Base-by-base conservation (phyloP, 2,113 vertebrate species). In the Numida meleagris region DNA sequence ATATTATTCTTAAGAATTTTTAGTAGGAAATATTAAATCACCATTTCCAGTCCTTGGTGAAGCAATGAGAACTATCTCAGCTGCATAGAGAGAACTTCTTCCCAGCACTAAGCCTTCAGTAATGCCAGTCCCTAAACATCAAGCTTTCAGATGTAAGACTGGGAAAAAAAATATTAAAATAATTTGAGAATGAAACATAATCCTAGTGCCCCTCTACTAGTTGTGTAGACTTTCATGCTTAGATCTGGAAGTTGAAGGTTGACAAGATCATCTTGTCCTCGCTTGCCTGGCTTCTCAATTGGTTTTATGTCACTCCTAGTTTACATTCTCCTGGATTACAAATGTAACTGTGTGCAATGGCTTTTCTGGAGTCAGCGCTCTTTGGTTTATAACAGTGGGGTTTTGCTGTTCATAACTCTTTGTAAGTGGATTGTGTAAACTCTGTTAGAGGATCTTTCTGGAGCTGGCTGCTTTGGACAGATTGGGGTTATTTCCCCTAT, bases 1-100 rank as follows among this genome's bases (percentile, higher is more conserved):
- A 38, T 86, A 63, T 58, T 95, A 88, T 72, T 67, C 46, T 53
- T 75, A 66, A 61, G 68, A 88, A 86, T 65, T 90, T 94, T 91
- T 82, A 83, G 46, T 72, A n/a, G 61, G 40, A 88, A 88, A 15
- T 88, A 68, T 14, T 83, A 86, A 94, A 95, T 86, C 59, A 80
- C n/a, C 36, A 33, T 87, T 93, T 91, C 42, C 42, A 88, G 42
- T 90, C n/a, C 43, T 40, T 57, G 7, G 27, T 77, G 42, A 71
- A 91, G 63, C 67, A 66, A 7, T 7, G 14, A 68, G 53, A 62
- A 10, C 45, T 53, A 45, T 72, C 42, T 89, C 3, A 2, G 24
- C 62, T 73, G n/a, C 4, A 27, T 50, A 42, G 20, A 23, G 33
- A 16, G 13, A 59, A 36, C 33, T 77, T 63, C 29, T 55, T 61